A percentile compares a stretch with the other conserved stretches of the same genome.
Conservation (phyloP, 2,797 vertebrate species). For the Cuniculus paca region DNA sequence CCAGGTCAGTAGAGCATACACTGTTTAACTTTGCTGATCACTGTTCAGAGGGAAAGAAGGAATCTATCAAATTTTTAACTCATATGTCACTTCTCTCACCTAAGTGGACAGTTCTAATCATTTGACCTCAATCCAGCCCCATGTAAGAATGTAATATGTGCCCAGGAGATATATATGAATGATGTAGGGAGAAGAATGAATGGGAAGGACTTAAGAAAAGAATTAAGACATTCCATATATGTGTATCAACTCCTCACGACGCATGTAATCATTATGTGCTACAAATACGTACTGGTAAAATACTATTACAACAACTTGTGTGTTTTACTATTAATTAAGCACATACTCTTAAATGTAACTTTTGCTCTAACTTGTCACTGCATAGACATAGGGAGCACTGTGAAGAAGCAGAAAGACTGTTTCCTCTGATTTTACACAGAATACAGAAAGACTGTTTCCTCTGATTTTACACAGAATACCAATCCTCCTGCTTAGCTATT, state of each 20-base stretch:
- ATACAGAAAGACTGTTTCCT: not conserved
- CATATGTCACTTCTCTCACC: not conserved
- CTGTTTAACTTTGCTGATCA: not conserved
- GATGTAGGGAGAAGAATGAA: not conserved
- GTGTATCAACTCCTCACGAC: not conserved
- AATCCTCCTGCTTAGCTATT: not conserved
- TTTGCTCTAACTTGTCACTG: not conserved
- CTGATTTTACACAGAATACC: not conserved
- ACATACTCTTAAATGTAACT: not conserved
- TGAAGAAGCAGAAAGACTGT: not conserved
- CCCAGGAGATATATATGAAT: not conserved
- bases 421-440: not conserved
- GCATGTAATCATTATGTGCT: not conserved
- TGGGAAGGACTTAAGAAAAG: not conserved
- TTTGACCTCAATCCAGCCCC: not conserved
- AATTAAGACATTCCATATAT: not conserved
- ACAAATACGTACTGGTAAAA: not conserved
- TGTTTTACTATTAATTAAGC: not conserved
- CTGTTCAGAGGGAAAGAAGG: not conserved
- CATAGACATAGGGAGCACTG: not conserved
- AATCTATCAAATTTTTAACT: not conserved
- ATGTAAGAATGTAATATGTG: not conserved
- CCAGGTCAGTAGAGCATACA: not conserved
- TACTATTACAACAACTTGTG: not conserved
- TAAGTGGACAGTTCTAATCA: not conserved